Evolutionary conservation across 2,888 invertebrate species (phyloP).

Genomic region (Archips xylosteana): DNA sequence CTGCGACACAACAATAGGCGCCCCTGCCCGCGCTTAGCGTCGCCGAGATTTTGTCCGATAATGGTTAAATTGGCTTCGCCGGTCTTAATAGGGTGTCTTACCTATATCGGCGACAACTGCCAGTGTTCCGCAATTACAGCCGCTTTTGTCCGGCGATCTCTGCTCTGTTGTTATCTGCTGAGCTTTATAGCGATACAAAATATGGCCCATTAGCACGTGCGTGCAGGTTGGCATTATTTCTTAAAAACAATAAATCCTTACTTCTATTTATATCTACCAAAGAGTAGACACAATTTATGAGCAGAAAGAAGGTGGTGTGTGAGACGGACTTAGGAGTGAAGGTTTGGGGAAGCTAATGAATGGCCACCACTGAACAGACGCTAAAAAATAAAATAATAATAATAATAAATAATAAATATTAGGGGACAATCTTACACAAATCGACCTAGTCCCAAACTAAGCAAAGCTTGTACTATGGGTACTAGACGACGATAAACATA

Average conservation of each 20-base stretch:
- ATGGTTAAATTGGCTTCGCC: constrained; percentile 73
- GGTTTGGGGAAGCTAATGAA: not conserved
- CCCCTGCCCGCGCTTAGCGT: constrained; percentile 57
- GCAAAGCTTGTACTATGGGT: too few species aligned
- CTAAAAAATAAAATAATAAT: too few species aligned
- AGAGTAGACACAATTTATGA: too few species aligned
- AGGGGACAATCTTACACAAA: too few species aligned
- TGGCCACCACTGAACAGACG: not conserved
- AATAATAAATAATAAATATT: too few species aligned
- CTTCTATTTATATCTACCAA: too few species aligned
- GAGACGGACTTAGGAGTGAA: not conserved
- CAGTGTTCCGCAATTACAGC: constrained; percentile 51
- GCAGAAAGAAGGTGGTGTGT: too few species aligned
- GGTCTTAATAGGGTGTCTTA: constrained; percentile 63
- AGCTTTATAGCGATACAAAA: constrained; percentile 19
- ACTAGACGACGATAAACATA: too few species aligned
- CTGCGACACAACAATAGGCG: constrained; percentile 76
- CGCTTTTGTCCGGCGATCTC: constrained; percentile 43
- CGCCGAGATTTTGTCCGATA: constrained; percentile 73
- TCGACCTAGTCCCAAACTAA: too few species aligned
- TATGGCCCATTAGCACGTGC: constrained; percentile 32
- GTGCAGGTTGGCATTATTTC: constrained; percentile 6
- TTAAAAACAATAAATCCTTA: not conserved
- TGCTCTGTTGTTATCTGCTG: constrained; percentile 31
- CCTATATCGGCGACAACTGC: constrained; percentile 60